phyloP scores from a whole-genome alignment of 2,113 vertebrate genomes.

The Astur gentilis region DNA sequence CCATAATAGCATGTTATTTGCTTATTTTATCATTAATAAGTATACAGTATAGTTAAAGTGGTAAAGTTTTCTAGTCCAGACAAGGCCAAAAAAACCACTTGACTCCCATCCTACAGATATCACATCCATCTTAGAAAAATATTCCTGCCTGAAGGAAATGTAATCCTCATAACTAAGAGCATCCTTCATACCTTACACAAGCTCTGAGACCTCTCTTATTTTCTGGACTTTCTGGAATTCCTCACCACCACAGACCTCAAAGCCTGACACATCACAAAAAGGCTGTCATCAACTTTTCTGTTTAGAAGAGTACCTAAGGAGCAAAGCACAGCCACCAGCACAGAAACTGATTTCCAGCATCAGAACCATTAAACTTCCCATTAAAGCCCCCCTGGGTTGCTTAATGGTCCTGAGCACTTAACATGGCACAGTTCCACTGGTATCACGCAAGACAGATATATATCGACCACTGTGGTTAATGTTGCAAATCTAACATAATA shows the following conservation, averaged over 20 bases:
- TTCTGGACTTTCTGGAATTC: not conserved
- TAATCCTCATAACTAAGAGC: not conserved
- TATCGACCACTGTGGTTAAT: not conserved
- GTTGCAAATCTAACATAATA: constrained; percentile 22
- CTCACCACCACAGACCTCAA: not conserved
- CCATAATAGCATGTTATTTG: not conserved
- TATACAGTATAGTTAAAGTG: not conserved
- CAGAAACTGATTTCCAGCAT: not conserved
- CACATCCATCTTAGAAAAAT: not conserved
- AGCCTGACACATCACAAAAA: not conserved
- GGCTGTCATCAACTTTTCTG: not conserved
- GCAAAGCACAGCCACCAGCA: not conserved
- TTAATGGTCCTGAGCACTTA: constrained; percentile 8
- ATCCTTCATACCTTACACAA: not conserved
- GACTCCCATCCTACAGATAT: not conserved
- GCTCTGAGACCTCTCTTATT: not conserved
- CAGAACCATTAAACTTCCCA: not conserved
- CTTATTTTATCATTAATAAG: not conserved
- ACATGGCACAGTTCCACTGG: not conserved
- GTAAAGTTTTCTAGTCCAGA: not conserved
- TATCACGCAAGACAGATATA: not conserved
- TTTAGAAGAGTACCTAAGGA: not conserved
- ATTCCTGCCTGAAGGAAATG: not conserved
- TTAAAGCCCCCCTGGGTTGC: not conserved
- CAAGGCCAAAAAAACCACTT: not conserved